Percentiles rank a stretch among this genome's conserved stretches.
Evolutionary conservation across 2,113 vertebrate species (phyloP).

Genomic region (Caranx ignobilis): DNA sequence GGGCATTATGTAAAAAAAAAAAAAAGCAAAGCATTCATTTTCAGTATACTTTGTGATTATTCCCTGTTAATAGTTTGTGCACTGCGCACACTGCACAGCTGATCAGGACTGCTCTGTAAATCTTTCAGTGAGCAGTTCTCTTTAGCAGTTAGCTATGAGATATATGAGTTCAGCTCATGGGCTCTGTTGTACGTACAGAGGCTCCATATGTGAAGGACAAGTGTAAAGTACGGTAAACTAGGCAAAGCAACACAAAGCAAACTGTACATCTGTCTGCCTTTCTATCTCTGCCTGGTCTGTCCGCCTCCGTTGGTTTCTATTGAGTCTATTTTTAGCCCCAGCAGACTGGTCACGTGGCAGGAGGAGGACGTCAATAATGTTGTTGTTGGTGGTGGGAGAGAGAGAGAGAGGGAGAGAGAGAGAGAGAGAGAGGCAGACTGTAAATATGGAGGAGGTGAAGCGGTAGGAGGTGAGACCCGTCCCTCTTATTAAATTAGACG

Average conservation of each 20-base stretch:
- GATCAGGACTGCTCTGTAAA: background rate
- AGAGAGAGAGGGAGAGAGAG: constrained; percentile 27
- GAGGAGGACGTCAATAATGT: constrained; percentile 79
- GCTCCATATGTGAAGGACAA: background rate
- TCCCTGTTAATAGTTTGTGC: background rate
- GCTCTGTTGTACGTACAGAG: background rate
- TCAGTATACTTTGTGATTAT: background rate
- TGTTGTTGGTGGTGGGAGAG: constrained; percentile 73
- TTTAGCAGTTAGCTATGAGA: background rate
- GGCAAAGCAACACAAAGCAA: too few species aligned
- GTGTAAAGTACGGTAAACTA: background rate
- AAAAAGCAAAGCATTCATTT: too few species aligned
- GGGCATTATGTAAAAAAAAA: background rate
- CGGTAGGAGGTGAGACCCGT: constrained; percentile 50
- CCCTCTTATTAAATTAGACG: constrained; percentile 4
- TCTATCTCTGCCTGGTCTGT: constrained; percentile 28
- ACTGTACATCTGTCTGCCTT: background rate
- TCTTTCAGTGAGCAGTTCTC: background rate
- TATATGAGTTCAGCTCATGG: background rate
- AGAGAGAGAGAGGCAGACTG: constrained; percentile 42
- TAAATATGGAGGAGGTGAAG: constrained; percentile 73
- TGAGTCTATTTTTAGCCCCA: constrained; percentile 76
- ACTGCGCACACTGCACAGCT: background rate
- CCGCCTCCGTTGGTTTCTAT: constrained; percentile 63
- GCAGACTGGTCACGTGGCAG: constrained; percentile 81